A percentile compares a stretch with the other conserved stretches of the same genome.
Conservation (phyloP, 2,113 vertebrate genomes). For the Leiothrix lutea region DNA sequence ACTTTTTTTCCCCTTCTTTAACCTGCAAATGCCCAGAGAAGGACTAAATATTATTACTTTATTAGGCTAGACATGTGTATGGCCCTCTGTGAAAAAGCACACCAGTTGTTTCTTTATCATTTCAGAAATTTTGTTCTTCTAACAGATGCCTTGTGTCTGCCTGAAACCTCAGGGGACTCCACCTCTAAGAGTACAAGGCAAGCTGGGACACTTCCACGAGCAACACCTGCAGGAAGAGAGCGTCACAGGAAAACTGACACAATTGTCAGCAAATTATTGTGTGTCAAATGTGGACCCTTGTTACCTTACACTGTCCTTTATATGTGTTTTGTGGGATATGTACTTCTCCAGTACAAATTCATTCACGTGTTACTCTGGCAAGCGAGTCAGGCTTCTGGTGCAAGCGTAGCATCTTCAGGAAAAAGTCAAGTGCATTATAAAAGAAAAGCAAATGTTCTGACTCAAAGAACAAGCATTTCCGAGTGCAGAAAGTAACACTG, state of each 20-base stretch:
- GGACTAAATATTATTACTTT: not conserved
- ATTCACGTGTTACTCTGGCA: not conserved
- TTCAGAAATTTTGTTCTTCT: not conserved
- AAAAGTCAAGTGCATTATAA: not conserved
- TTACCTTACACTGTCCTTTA: not conserved
- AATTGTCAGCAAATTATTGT: not conserved
- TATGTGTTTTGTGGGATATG: fast-evolving
- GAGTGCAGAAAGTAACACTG: not conserved
- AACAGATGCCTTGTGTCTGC: not conserved
- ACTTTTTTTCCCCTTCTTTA: not conserved
- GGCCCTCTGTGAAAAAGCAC: not conserved
- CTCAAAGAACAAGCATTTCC: not conserved
- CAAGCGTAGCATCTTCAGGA: not conserved
- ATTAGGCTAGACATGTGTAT: not conserved
- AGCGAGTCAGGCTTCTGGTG: not conserved
- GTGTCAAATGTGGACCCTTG: not conserved
- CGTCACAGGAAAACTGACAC: not conserved
- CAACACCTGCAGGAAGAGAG: slow-evolving; percentile 13
- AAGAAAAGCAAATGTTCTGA: not conserved
- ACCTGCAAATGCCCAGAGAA: not conserved
- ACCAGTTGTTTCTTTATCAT: not conserved
- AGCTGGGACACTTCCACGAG: not conserved
- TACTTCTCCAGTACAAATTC: not conserved
- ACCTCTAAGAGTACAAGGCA: not conserved
- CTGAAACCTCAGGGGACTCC: not conserved